Percentiles rank a stretch among this genome's conserved stretches.
These are phyloP conservation scores for Ochropacha duplaris DNA, from an alignment of 2,888 invertebrate species.

Conservation along the genomic window DNA sequence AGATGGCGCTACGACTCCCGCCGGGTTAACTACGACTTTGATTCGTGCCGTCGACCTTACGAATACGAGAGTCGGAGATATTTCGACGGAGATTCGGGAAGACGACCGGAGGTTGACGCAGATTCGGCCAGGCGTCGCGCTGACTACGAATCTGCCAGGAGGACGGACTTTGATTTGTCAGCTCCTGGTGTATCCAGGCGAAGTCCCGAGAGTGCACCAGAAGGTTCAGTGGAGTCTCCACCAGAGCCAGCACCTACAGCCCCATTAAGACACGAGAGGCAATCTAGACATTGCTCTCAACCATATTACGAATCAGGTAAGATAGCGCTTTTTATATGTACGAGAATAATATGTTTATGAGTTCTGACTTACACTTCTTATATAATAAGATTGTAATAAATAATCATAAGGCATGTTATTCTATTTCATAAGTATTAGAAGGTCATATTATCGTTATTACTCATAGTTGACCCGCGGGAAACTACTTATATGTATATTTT, in stretches of 20 bases:
- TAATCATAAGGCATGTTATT: not conserved
- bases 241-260: slow-evolving; percentile 79
- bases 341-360: not conserved
- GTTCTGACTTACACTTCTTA: not conserved
- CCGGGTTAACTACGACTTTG: slow-evolving; percentile 71
- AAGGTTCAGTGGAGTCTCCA: slow-evolving; percentile 73
- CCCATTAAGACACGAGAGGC: slow-evolving; percentile 67
- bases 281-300: slow-evolving; percentile 66
- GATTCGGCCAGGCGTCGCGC: slow-evolving; percentile 72
- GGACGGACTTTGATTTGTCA: slow-evolving; percentile 75
- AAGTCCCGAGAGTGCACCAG: slow-evolving; percentile 76
- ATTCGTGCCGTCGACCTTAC: slow-evolving; percentile 68
- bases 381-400: not conserved
- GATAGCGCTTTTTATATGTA: slow-evolving; percentile 13
- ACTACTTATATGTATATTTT: too few relatives aligned
- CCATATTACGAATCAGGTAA: slow-evolving; percentile 79
- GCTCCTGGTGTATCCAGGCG: slow-evolving; percentile 69
- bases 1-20: slow-evolving; percentile 77
- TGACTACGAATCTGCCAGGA: slow-evolving; percentile 76
- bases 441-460: not conserved
- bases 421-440: not conserved
- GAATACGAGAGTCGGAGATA: slow-evolving; percentile 66
- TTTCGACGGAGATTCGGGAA: slow-evolving; percentile 70
- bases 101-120: slow-evolving; percentile 68
- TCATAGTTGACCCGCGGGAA: not conserved